Conservation (phyloP, 2,113 vertebrate species). For the Haliaeetus leucogaster region DNA sequence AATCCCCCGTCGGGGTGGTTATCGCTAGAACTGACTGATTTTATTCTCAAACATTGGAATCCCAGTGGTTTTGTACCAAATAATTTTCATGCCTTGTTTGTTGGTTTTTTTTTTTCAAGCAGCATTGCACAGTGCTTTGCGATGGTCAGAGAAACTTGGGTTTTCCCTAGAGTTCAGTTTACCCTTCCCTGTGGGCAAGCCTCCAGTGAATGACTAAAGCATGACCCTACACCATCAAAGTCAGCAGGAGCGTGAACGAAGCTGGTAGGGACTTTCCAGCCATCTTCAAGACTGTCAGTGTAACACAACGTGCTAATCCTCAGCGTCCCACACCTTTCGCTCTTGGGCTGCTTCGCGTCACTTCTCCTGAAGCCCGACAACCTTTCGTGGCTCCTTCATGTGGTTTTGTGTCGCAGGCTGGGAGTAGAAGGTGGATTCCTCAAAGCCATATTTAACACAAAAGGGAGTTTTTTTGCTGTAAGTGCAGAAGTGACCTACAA, state of each 20-base stretch:
- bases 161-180: constrained; percentile 45
- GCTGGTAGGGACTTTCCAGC: constrained; percentile 18
- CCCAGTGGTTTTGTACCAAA: not conserved
- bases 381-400: not conserved
- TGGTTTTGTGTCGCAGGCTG: not conserved
- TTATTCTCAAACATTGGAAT: fast-evolving
- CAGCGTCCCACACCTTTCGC: not conserved
- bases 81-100: not conserved
- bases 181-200: not conserved
- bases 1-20: fast-evolving
- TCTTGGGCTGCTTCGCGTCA: not conserved
- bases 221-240: not conserved
- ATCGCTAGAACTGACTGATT: fast-evolving
- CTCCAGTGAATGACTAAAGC: not conserved
- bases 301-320: not conserved
- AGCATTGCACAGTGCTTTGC: not conserved
- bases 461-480: not conserved
- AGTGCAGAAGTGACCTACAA: not conserved
- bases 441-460: not conserved
- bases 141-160: not conserved
- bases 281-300: not conserved
- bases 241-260: fast-evolving
- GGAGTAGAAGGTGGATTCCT: not conserved
- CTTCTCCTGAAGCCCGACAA: not conserved
- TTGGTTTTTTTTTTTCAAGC: not conserved